These are phyloP conservation scores for Halictus ligatus DNA, from an alignment of 2,888 invertebrate species.

Conservation along the genomic window DNA sequence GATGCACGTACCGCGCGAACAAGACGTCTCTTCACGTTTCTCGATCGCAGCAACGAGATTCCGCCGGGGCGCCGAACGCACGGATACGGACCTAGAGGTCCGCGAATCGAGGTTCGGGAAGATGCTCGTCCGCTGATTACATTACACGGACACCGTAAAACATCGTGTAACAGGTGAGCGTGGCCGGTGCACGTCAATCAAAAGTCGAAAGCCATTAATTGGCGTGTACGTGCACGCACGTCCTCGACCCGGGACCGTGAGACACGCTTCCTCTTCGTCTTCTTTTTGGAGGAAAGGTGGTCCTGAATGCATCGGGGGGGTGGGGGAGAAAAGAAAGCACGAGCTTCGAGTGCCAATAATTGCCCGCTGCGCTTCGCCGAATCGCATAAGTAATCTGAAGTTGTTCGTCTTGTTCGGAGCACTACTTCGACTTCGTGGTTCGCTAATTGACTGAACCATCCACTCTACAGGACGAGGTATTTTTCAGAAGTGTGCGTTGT, in stretches of 20 bases:
- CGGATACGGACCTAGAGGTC: background rate
- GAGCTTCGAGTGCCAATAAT: slow-evolving; percentile 30
- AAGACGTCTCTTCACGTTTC: background rate
- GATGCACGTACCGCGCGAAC: background rate
- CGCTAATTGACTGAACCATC: background rate
- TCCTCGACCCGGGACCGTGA: slow-evolving; percentile 65
- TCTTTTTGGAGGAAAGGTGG: slow-evolving; percentile 6
- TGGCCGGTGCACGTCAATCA: slow-evolving; percentile 66
- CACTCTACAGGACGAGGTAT: background rate
- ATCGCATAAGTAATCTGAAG: background rate
- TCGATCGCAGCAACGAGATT: background rate
- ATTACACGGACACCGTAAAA: slow-evolving; percentile 63
- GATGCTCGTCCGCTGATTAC: background rate
- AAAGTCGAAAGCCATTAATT: slow-evolving; percentile 73
- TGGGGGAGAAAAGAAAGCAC: slow-evolving; percentile 37
- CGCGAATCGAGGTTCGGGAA: background rate
- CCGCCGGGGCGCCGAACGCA: background rate
- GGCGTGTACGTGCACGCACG: slow-evolving; percentile 65
- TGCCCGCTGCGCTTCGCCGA: background rate
- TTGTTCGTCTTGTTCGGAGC: background rate
- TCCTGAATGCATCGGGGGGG: slow-evolving; percentile 18
- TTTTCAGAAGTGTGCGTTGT: no score
- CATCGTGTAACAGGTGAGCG: slow-evolving; percentile 61
- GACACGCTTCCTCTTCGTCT: slow-evolving; percentile 48
- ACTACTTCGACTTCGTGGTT: background rate